These are phyloP conservation scores for Drepanosiphum platanoidis DNA, from an alignment of 2,888 invertebrate genomes.

Conservation along the genomic window DNA sequence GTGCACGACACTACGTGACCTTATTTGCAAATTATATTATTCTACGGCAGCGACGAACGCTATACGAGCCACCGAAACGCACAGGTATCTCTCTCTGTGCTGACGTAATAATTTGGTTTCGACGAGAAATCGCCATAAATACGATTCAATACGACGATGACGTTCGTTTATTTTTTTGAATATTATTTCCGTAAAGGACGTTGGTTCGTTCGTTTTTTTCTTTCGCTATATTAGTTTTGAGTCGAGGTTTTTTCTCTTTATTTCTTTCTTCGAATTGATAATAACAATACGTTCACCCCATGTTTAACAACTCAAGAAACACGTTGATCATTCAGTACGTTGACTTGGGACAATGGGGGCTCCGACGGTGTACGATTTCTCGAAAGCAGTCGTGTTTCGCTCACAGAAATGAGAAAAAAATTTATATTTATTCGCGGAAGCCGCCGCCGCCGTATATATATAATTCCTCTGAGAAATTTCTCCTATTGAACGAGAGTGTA, in stretches of 20 bases:
- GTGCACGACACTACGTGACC: background rate
- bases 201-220: too few relatives aligned
- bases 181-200: too few relatives aligned
- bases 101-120: too few relatives aligned
- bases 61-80: background rate
- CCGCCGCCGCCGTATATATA: background rate
- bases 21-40: background rate
- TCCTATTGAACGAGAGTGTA: slow-evolving; percentile 10
- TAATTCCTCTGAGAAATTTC: slow-evolving; percentile 6
- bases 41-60: background rate
- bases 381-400: slow-evolving; percentile 22
- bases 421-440: too few relatives aligned
- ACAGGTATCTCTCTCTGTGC: background rate
- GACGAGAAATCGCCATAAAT: too few relatives aligned
- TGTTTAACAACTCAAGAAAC: slow-evolving; percentile 35
- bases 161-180: too few relatives aligned
- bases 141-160: too few relatives aligned
- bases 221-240: background rate
- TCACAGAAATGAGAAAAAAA: slow-evolving; percentile 14
- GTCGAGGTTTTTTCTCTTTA: background rate
- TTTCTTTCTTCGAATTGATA: slow-evolving; percentile 15
- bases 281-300: background rate
- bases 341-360: slow-evolving; percentile 22
- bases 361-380: slow-evolving; percentile 29
- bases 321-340: slow-evolving; percentile 51